Percentiles rank a stretch among this genome's conserved stretches.
Evolutionary conservation across 23 tunicate genomes (phyloP).

Genomic region (Trididemnum clinides): DNA sequence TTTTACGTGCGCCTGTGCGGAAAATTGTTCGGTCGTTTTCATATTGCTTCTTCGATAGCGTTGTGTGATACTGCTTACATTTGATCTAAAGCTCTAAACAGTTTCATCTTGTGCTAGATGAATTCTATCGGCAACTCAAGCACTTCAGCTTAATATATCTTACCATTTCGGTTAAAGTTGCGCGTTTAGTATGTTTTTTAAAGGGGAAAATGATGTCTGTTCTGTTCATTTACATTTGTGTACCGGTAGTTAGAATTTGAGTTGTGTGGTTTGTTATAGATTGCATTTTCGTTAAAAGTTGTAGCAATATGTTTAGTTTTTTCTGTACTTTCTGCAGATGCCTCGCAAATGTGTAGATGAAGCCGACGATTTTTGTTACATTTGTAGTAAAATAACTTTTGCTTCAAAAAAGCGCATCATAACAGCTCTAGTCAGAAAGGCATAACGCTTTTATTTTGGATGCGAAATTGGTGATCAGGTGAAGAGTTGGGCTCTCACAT

Average conservation of each 20-base stretch:
- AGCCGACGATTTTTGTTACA: neutral
- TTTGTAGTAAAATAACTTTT: neutral
- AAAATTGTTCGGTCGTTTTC: neutral
- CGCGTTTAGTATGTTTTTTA: neutral
- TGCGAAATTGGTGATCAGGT: neutral
- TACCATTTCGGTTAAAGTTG: neutral
- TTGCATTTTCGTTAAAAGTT: neutral
- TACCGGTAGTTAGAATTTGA: neutral
- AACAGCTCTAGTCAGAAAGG: neutral
- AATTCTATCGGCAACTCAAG: neutral
- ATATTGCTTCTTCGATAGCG: neutral
- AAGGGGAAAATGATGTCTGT: neutral
- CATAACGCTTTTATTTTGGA: neutral
- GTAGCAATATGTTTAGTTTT: neutral
- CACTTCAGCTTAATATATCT: neutral
- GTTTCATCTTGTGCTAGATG: neutral
- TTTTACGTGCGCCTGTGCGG: neutral
- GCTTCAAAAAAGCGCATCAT: neutral
- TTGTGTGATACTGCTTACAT: neutral
- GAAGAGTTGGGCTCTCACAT: conserved; percentile 9
- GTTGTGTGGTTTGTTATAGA: neutral
- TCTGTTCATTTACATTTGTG: neutral
- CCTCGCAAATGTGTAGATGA: neutral
- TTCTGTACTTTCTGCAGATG: no score
- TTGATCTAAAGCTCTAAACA: neutral